These are phyloP conservation scores for Abrostola triplasia DNA, from an alignment of 2,888 invertebrate genomes.

Conservation along the genomic window DNA sequence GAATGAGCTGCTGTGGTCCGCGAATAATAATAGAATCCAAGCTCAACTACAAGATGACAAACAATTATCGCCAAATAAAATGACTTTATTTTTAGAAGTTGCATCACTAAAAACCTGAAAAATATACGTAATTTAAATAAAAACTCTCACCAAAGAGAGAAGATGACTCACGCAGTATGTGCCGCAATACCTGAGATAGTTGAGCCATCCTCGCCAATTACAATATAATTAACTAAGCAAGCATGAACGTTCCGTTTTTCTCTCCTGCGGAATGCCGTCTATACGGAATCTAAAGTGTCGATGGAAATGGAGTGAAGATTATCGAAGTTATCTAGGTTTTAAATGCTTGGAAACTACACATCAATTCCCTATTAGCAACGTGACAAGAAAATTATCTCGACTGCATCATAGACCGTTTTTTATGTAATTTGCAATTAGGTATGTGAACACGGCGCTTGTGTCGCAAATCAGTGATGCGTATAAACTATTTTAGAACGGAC, in stretches of 20 bases:
- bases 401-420: constrained; percentile 51
- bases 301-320: constrained; percentile 60
- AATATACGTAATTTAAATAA: not conserved
- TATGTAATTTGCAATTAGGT: constrained; percentile 55
- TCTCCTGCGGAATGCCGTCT: constrained; percentile 45
- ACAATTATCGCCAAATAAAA: not conserved
- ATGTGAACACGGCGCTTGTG: constrained; percentile 35
- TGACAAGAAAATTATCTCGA: constrained; percentile 64
- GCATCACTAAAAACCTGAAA: not conserved
- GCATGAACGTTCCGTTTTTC: constrained; percentile 33
- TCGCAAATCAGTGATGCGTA: constrained; percentile 44
- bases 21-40: too few species aligned
- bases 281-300: constrained; percentile 55
- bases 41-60: not conserved
- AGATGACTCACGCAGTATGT: constrained; percentile 12
- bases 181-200: constrained; percentile 31
- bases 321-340: constrained; percentile 58
- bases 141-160: not conserved
- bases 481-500: constrained; percentile 28
- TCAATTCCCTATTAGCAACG: constrained; percentile 63
- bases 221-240: constrained; percentile 50
- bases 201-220: constrained; percentile 49
- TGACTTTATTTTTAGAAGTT: not conserved
- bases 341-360: constrained; percentile 61
- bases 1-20: too few species aligned